phyloP scores from a whole-genome alignment of 1,140 invertebrate genomes.

The Druon quercuslanigerum region DNA sequence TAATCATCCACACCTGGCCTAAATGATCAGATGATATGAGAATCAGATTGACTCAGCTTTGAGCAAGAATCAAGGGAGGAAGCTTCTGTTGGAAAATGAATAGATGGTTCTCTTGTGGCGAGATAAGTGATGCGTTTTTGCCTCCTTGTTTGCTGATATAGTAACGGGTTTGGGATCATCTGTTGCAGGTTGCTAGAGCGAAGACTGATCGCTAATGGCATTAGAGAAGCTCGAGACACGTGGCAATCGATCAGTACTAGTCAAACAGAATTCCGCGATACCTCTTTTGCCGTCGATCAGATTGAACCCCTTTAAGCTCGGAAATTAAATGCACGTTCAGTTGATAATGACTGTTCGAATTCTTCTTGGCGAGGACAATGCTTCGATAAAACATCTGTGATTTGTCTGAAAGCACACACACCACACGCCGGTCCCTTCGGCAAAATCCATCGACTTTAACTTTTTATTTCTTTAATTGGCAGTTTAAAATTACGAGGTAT shows the following conservation, averaged over 20 bases:
- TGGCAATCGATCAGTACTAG: conserved; percentile 58
- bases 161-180: conserved; percentile 59
- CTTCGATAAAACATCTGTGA: not conserved
- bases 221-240: conserved; percentile 46
- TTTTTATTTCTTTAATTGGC: not conserved
- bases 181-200: conserved; percentile 62
- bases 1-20: no score
- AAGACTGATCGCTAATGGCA: conserved; percentile 66
- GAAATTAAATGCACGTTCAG: conserved; percentile 29
- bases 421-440: not conserved
- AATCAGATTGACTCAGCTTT: not conserved
- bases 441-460: not conserved
- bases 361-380: not conserved
- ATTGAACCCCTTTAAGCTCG: not conserved
- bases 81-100: conserved; percentile 52
- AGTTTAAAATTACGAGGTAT: not conserved
- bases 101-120: conserved; percentile 60
- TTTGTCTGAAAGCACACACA: not conserved
- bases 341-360: not conserved
- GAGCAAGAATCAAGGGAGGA: conserved; percentile 53
- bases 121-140: conserved; percentile 60
- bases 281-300: conserved; percentile 9
- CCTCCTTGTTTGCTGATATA: conserved; percentile 65
- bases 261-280: conserved; percentile 53
- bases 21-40: not conserved